Base-by-base conservation (phyloP, 2,113 vertebrate genomes). In the Pampusana beccarii region DNA sequence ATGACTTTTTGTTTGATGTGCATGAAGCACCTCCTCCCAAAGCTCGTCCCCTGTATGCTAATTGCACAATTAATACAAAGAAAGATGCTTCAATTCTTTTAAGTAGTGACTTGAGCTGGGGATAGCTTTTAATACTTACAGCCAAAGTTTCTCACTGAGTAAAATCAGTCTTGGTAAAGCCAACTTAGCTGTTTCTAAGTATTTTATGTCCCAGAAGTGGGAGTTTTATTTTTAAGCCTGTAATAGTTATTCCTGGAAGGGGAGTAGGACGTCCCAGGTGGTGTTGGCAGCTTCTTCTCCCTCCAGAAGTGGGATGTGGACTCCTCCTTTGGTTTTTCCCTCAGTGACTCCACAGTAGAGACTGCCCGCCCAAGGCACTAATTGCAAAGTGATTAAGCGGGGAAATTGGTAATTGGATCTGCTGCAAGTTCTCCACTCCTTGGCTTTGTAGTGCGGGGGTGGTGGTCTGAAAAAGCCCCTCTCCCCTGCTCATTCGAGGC, bases 1-100 rank as follows among this genome's bases (percentile, higher is more conserved):
- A 8, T 0, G 0, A 23, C 51, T 72, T n/a, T 81, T 86, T 7
- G 2, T 51, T 90, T 51, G 74, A 33, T 5, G 7, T 51, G 21
- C 15, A 1, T 8, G 34, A 58, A 44, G 42, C 4, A 2, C 3
- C 6, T 26, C 54, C 67, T 64, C 28, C 57, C 18, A 10, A 4
- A 42, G 36, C 48, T 62, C 33, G 26, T 6, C 14, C 19, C 7
- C 16, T 8, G 33, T 34, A 34, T 0, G 6, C 50, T 58, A 38
- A 42, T 57, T 56, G 42, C 57, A 25, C 23, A 57, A 20, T 53
- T 31, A 84, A 46, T n/a, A 34, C 25, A 16, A 31, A 65, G 67
- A 77, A 60, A 31, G 40, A 21, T 40, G 54, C 36, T 69, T 64
- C 19, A 3, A 3, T 46, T 12, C 36, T 75, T 56, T 20, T 3